Evolutionary conservation across 2,797 vertebrate species (phyloP).

Genomic region (Arnoldichthys spilopterus): DNA sequence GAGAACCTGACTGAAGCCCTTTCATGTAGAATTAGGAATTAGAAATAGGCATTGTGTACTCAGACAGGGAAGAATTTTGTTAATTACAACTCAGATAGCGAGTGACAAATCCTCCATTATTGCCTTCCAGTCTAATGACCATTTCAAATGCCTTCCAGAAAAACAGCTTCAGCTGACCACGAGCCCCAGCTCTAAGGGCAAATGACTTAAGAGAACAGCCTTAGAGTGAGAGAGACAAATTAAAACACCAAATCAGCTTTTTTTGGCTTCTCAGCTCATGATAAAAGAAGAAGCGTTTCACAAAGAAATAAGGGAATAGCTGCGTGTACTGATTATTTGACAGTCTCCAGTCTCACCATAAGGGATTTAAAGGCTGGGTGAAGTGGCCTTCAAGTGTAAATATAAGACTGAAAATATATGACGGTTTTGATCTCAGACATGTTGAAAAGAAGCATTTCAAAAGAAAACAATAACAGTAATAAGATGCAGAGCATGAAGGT

Average conservation of each 20-base stretch:
- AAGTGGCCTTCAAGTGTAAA: background rate
- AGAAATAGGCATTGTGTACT: background rate
- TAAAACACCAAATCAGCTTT: background rate
- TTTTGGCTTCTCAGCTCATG: background rate
- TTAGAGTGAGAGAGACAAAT: constrained; percentile 28
- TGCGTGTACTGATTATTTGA: background rate
- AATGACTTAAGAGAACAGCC: constrained; percentile 22
- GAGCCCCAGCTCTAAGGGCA: constrained; percentile 5
- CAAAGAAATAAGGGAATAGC: background rate
- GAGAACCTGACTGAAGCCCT: background rate
- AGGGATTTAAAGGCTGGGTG: background rate
- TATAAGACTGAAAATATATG: no score
- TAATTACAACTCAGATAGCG: constrained; percentile 27
- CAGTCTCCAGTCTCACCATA: no score
- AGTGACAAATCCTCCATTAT: constrained; percentile 27
- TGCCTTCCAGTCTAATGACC: constrained; percentile 12
- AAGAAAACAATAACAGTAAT: background rate
- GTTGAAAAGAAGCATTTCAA: background rate
- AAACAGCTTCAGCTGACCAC: constrained; percentile 17
- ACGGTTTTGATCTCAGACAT: background rate
- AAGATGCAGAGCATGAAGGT: background rate
- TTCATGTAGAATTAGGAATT: no score
- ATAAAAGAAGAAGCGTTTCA: background rate
- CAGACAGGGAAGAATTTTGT: background rate
- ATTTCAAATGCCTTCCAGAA: constrained; percentile 12